Conservation (phyloP, 2,797 vertebrate genomes). For the Orientallactaga sibirica region DNA sequence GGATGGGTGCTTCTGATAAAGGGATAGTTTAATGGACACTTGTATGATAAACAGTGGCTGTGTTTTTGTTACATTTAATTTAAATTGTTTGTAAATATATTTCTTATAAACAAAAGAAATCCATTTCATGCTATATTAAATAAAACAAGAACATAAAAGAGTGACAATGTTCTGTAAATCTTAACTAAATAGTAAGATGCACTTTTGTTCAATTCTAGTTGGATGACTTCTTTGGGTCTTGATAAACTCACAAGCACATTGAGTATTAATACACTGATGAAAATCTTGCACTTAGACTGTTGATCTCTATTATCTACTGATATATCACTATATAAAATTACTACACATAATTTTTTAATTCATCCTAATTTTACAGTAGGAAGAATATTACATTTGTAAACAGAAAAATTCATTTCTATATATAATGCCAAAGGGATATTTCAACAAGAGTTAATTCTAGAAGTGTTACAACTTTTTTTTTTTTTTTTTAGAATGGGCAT, state of each 20-base stretch:
- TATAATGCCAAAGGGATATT: constrained; percentile 2
- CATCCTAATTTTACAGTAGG: neutral
- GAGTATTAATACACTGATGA: neutral
- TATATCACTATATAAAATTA: constrained; percentile 1
- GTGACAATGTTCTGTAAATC: neutral
- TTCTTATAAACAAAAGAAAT: constrained; percentile 7
- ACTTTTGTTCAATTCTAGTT: neutral
- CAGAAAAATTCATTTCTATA: neutral
- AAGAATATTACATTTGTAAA: neutral
- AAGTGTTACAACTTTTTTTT: neutral
- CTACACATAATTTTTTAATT: neutral
- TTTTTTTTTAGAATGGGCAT: no score
- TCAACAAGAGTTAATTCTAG: constrained; percentile 23
- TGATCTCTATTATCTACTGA: neutral
- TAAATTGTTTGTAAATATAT: neutral
- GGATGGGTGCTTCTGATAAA: neutral
- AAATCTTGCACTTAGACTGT: neutral
- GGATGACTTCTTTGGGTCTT: neutral
- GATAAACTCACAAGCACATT: neutral
- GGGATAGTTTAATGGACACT: no score
- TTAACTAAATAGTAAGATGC: neutral
- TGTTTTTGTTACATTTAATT: neutral
- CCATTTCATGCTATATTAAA: neutral
- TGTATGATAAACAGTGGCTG: neutral
- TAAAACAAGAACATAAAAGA: constrained; percentile 6